A percentile compares a stretch with the other conserved stretches of the same genome.
These are phyloP conservation scores for Pterocles burchelli DNA, from an alignment of 2,113 vertebrate genomes.

Conservation along the genomic window DNA sequence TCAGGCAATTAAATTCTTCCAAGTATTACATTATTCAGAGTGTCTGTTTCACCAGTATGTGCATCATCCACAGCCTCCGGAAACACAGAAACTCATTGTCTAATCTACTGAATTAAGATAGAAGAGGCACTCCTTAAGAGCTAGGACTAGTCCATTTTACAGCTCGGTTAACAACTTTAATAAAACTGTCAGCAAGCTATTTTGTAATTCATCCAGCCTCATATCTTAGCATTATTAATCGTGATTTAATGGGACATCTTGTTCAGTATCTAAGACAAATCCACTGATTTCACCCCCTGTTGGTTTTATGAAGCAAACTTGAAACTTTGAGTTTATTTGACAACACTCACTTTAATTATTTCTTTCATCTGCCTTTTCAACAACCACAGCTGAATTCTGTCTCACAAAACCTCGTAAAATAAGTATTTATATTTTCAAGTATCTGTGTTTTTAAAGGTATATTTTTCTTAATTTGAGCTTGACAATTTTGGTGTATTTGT, in stretches of 20 bases:
- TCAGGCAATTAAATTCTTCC: constrained; percentile 41
- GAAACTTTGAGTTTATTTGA: neutral
- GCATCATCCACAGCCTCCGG: neutral
- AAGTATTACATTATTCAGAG: constrained; percentile 34
- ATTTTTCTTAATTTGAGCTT: neutral
- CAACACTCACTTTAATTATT: neutral
- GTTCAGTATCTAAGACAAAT: neutral
- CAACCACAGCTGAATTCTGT: neutral
- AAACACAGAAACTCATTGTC: constrained; percentile 25
- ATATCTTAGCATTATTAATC: neutral
- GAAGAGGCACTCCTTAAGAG: neutral
- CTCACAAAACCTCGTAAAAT: neutral
- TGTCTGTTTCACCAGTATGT: neutral
- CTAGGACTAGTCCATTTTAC: neutral
- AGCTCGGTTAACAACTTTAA: constrained; percentile 13
- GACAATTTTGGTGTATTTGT: neutral
- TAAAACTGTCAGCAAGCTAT: constrained; percentile 14
- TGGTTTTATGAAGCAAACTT: constrained; percentile 6
- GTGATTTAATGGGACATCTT: constrained; percentile 15
- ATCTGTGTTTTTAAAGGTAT: neutral
- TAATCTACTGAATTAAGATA: neutral
- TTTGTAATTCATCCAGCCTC: neutral
- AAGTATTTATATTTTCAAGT: neutral
- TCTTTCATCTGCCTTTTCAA: neutral
- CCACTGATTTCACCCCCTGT: neutral